Base-by-base conservation (phyloP, 2,888 invertebrate species). In the Andrena trimmerana region DNA sequence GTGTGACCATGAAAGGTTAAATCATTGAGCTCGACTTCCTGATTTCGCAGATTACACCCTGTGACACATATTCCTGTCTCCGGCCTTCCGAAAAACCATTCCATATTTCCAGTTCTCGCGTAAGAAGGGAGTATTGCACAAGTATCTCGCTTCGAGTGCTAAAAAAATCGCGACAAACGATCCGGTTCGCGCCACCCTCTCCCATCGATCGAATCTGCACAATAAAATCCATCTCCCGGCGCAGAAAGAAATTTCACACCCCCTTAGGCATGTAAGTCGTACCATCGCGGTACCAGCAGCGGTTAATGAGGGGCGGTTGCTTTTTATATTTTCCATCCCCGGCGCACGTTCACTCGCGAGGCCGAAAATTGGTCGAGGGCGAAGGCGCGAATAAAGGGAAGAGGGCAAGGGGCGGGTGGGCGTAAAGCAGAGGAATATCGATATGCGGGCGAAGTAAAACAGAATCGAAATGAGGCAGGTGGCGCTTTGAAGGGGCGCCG, bases 391-490 rank as follows among this genome's bases (percentile, higher is more conserved):
- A 76, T 72, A 72, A 73, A 80, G 78, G 27, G 68, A 76, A 42
- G 54, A 42, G 63, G 67, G 67, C 10, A 57, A 42, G 27, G 36
- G 66, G 20, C 13, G 66, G 79, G 62, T 20, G 36, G 63, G 20
- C 13, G 60, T 75, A 31, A 48, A 48, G 71, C 7, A 63, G 5
- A 27, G 75, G 89, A 85, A 90, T 90, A 92, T 90, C 91, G 90
- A 92, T 92, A 92, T 92, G 92, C 91, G 92, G 92, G 91, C 86
- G 89, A 89, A 90, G 90, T 92, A 90, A 92, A 92, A 92, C 90
- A 90, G 91, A 91, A 92, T 92, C 90, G 91, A 91, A 92, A 92
- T 91, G 91, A 92, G 92, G 91, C 90, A 90, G 90, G 87, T 83
- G 87, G 85, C 66, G 85, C 90, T 92, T 92, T 92, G 92, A 91